Conservation (phyloP, 2,888 invertebrate species). For the Hyles lineata region DNA sequence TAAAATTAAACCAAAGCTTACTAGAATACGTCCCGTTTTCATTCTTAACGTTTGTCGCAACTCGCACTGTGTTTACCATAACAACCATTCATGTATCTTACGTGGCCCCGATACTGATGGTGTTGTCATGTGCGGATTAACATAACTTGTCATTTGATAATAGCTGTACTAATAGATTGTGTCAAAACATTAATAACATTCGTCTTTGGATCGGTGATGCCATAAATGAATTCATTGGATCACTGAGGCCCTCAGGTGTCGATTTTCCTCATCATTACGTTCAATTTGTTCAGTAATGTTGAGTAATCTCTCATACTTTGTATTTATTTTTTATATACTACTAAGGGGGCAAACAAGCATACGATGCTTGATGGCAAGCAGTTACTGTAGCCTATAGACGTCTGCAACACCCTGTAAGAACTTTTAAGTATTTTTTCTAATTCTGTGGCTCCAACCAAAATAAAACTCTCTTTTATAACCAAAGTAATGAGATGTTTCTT, state of each 20-base stretch:
- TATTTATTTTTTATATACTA: no score
- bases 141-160: constrained; percentile 60
- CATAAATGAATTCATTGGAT: neutral
- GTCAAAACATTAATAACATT: constrained; percentile 25
- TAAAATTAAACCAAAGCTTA: no score
- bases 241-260: neutral
- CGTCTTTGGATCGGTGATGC: neutral
- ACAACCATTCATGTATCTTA: constrained; percentile 50
- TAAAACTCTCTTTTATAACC: no score
- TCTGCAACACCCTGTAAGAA: no score
- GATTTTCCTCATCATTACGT: neutral
- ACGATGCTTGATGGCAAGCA: no score
- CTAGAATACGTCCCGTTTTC: neutral
- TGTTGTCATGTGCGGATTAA: constrained; percentile 54
- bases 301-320: neutral
- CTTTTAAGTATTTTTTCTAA: no score
- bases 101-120: constrained; percentile 52
- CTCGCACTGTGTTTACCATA: constrained; percentile 40
- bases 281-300: neutral
- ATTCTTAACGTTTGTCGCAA: constrained; percentile 24
- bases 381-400: no score
- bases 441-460: no score
- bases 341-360: no score
- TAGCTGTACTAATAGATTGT: constrained; percentile 31
- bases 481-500: no score